These are phyloP conservation scores for Pristionchus fissidentatus DNA, from an alignment of 2,888 invertebrate species.

Conservation along the genomic window DNA sequence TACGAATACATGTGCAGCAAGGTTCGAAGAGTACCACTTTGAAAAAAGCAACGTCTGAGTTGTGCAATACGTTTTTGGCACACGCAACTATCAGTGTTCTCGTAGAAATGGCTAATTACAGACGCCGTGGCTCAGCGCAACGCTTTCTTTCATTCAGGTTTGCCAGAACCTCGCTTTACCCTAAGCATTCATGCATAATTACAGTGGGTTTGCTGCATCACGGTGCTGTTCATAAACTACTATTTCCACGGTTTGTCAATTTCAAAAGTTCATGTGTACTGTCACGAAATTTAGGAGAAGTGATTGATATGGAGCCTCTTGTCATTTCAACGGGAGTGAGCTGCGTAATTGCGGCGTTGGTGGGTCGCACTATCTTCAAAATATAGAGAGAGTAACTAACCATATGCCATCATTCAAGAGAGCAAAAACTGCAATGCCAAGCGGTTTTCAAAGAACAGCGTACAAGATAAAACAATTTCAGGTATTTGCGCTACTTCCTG, in stretches of 20 bases:
- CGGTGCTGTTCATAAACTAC: slow-evolving; percentile 30
- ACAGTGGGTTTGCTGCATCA: not conserved
- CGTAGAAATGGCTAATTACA: not conserved
- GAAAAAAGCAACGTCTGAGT: not conserved
- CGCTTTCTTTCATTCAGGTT: not conserved
- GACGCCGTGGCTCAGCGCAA: not conserved
- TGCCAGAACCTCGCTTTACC: not conserved
- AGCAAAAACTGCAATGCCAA: too few species aligned
- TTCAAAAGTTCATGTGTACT: not conserved
- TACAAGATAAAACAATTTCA: not conserved
- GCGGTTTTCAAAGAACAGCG: not conserved
- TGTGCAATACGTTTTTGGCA: not conserved
- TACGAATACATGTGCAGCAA: slow-evolving; percentile 30
- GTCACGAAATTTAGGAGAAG: not conserved
- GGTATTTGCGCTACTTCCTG: slow-evolving; percentile 11
- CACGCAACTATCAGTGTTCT: not conserved
- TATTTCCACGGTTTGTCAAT: not conserved
- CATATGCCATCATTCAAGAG: too few species aligned
- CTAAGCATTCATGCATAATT: not conserved
- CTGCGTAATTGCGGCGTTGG: not conserved
- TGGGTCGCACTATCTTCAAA: not conserved
- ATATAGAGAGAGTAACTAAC: too few species aligned
- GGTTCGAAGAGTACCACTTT: not conserved
- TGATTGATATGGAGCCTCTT: not conserved
- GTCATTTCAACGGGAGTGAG: slow-evolving; percentile 13